These are phyloP conservation scores for Sebastes ruberrimus DNA, from an alignment of 2,797 vertebrate species.

Conservation along the genomic window DNA sequence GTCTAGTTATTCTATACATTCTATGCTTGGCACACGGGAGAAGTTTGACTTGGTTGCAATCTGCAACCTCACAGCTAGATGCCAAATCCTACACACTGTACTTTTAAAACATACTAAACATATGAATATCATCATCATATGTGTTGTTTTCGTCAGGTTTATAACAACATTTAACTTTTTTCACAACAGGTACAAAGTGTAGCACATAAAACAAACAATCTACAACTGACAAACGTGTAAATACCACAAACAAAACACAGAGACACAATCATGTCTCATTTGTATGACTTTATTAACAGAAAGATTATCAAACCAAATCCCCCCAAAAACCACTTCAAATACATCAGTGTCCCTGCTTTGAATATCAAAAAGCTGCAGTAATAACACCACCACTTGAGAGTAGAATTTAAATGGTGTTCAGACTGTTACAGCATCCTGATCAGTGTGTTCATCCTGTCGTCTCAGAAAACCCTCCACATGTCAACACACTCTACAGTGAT, in stretches of 20 bases:
- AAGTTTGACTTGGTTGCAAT: too few species aligned
- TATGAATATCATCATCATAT: too few species aligned
- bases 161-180: too few species aligned
- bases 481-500: slow-evolving; percentile 1
- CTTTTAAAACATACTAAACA: too few species aligned
- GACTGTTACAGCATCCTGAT: not conserved
- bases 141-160: too few species aligned
- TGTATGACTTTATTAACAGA: not conserved
- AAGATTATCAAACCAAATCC: not conserved
- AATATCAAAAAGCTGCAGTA: not conserved
- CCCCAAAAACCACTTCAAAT: not conserved
- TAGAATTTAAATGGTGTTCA: not conserved
- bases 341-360: not conserved
- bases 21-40: too few species aligned
- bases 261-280: not conserved
- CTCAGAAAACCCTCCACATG: not conserved
- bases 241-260: not conserved
- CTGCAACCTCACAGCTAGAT: too few species aligned
- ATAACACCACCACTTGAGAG: not conserved
- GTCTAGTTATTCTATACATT: too few species aligned
- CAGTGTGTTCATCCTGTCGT: not conserved
- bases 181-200: too few species aligned
- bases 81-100: too few species aligned
- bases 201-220: too few species aligned
- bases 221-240: not conserved